A percentile compares a stretch with the other conserved stretches of the same genome.
Evolutionary conservation across 2,113 vertebrate genomes (phyloP).

Genomic region (Plestiodon gilberti): DNA sequence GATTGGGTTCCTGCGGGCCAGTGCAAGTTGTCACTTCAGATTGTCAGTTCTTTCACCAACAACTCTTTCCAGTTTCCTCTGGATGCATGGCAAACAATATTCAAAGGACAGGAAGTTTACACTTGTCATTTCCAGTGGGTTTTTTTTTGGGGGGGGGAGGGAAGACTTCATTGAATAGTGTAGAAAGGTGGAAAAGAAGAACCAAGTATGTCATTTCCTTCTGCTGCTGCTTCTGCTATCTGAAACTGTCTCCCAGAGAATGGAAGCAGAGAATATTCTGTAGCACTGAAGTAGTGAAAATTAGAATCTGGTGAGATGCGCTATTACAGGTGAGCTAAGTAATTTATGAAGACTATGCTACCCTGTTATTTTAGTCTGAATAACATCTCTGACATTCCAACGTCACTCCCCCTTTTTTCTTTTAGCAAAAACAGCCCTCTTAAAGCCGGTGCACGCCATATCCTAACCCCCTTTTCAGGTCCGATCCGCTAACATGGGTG

Average conservation of each 20-base stretch:
- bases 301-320: not conserved
- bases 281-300: not conserved
- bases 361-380: conserved; percentile 23
- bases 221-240: not conserved
- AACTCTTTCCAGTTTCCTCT: conserved; percentile 15
- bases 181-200: conserved; percentile 21
- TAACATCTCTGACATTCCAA: conserved; percentile 13
- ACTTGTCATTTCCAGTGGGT: not conserved
- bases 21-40: conserved; percentile 37
- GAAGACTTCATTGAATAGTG: conserved; percentile 21
- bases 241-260: not conserved
- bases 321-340: not conserved
- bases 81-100: not conserved
- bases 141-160: not conserved
- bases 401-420: not conserved
- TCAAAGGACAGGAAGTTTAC: conserved; percentile 2
- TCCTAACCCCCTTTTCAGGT: not conserved
- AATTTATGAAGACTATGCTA: conserved; percentile 24
- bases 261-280: not conserved
- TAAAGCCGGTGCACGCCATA: too few species aligned
- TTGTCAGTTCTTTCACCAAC: conserved; percentile 6
- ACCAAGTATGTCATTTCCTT: not conserved
- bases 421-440: conserved; percentile 27
- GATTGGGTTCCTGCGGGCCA: conserved; percentile 40
- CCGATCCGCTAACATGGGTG: not conserved